Conservation (phyloP, 2,888 invertebrate genomes). For the Drosophila trichaetosa region DNA sequence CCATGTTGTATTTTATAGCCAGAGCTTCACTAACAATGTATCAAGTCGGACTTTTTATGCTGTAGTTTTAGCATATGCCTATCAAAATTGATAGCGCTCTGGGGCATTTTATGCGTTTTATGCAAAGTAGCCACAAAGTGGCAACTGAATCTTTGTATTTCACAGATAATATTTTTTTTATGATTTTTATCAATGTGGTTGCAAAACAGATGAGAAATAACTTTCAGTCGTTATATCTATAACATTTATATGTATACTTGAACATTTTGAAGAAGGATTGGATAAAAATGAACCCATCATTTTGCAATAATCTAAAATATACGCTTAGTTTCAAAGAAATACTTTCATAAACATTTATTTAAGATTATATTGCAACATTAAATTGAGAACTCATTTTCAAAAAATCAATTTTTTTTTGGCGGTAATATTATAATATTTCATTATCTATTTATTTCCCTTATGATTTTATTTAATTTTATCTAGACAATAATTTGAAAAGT, state of each 20-base stretch:
- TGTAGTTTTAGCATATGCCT: constrained; percentile 58
- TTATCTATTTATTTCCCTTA: background rate
- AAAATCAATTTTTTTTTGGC: background rate
- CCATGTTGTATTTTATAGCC: constrained; percentile 39
- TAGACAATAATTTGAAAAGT: background rate
- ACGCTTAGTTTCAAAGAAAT: background rate
- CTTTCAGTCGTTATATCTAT: background rate
- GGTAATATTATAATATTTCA: background rate
- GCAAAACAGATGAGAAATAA: constrained; percentile 3
- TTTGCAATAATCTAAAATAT: background rate
- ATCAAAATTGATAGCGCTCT: constrained; percentile 64
- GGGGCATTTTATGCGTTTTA: constrained; percentile 45
- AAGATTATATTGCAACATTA: background rate
- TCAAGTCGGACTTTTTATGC: constrained; percentile 25
- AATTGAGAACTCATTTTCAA: background rate
- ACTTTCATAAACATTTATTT: background rate
- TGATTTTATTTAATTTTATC: background rate
- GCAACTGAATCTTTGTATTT: constrained; percentile 9
- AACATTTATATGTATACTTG: background rate
- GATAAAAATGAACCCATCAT: background rate
- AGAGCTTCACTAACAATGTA: constrained; percentile 35
- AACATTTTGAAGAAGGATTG: background rate
- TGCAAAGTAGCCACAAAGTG: constrained; percentile 42
- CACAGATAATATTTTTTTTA: constrained; percentile 35
- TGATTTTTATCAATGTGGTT: constrained; percentile 35